phyloP scores from a whole-genome alignment of 2,113 vertebrate genomes.

The Microcebus tavaratra region DNA sequence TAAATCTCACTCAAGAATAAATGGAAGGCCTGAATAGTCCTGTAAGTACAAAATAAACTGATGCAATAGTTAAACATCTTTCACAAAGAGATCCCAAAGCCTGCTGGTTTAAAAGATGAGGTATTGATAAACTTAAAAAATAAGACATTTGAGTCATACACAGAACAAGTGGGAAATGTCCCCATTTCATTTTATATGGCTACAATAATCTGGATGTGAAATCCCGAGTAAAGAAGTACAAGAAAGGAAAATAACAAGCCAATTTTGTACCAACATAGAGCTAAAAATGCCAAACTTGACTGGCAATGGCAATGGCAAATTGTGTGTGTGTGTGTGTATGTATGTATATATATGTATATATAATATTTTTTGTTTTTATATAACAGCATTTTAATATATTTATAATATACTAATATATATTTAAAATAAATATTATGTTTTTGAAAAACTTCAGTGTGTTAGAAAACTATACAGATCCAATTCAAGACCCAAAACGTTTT shows the following conservation, averaged over 20 bases:
- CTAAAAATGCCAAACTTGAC: neutral
- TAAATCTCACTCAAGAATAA: neutral
- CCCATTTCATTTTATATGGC: neutral
- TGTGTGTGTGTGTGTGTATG: no score
- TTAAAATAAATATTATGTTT: neutral
- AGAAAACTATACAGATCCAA: neutral
- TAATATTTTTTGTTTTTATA: neutral
- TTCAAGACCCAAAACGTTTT: neutral
- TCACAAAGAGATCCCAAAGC: neutral
- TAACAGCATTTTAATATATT: neutral
- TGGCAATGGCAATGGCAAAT: neutral
- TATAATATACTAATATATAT: no score
- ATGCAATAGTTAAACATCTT: neutral
- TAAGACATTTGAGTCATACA: neutral
- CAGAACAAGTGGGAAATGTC: neutral
- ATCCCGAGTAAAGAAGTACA: neutral
- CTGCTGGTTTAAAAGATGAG: neutral
- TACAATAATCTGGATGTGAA: neutral
- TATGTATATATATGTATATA: rapidly evolving
- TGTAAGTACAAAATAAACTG: neutral
- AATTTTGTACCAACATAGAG: neutral
- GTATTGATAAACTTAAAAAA: neutral
- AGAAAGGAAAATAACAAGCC: neutral
- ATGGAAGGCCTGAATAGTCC: neutral
- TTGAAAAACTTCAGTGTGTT: neutral